Evolutionary conservation across 2,113 vertebrate genomes (phyloP).

Genomic region (Naja naja): DNA sequence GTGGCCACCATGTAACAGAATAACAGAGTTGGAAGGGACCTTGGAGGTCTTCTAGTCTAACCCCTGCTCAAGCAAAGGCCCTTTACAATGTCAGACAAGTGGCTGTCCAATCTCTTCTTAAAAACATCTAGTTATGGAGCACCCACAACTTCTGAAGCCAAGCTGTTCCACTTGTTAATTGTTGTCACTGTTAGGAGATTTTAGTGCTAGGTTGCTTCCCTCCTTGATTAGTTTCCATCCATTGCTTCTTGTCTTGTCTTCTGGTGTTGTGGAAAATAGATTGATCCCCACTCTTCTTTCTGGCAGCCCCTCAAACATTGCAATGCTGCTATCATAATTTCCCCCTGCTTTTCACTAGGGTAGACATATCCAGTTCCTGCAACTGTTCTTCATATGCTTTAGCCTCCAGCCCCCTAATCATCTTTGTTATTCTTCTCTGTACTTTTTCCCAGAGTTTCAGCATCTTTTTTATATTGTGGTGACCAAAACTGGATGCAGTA

Average conservation of each 20-base stretch:
- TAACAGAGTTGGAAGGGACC: not conserved
- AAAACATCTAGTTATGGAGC: not conserved
- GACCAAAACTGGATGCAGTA: not conserved
- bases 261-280: not conserved
- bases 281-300: too few species aligned
- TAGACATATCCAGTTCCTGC: not conserved
- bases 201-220: not conserved
- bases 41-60: not conserved
- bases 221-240: not conserved
- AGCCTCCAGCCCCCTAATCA: not conserved
- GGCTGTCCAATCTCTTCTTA: not conserved
- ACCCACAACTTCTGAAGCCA: not conserved
- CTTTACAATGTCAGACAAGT: not conserved
- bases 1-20: not conserved
- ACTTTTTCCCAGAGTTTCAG: not conserved
- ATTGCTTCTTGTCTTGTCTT: not conserved
- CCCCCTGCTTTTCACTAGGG: not conserved
- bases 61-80: too few species aligned
- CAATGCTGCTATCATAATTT: not conserved
- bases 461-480: not conserved
- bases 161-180: not conserved
- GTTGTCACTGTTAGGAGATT: not conserved
- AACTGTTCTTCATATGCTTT: not conserved
- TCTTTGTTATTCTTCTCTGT: not conserved
- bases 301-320: not conserved